Percentiles rank a stretch among this genome's conserved stretches.
phyloP scores from a whole-genome alignment of 1,140 invertebrate genomes.

The Leptinotarsa texana region DNA sequence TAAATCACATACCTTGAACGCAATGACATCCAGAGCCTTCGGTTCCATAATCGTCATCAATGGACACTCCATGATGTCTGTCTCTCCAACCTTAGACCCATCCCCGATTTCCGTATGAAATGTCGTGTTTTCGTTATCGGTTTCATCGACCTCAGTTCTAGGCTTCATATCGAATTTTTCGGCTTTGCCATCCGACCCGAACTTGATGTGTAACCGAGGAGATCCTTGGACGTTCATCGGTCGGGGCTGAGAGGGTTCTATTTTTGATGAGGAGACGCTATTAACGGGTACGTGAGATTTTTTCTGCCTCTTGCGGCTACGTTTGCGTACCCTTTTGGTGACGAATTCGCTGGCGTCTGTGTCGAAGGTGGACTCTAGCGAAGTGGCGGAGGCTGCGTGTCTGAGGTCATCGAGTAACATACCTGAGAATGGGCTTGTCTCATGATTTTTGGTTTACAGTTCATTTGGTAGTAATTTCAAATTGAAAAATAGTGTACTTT shows the following conservation, averaged over 20 bases:
- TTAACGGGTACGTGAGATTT: not conserved
- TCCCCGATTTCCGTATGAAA: not conserved
- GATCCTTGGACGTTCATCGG: slow-evolving; percentile 9
- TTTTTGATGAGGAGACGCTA: not conserved
- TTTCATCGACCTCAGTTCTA: not conserved
- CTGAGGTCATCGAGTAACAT: slow-evolving; percentile 7
- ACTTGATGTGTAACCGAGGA: slow-evolving; percentile 16
- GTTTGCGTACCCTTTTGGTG: slow-evolving; percentile 22
- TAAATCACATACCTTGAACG: slow-evolving; percentile 26
- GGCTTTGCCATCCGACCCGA: slow-evolving; percentile 1
- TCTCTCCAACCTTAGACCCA: not conserved
- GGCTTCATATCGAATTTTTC: not conserved
- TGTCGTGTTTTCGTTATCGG: not conserved
- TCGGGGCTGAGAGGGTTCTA: not conserved
- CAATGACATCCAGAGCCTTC: slow-evolving; percentile 23
- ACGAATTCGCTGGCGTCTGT: slow-evolving; percentile 15
- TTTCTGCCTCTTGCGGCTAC: slow-evolving; percentile 22
- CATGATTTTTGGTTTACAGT: not conserved
- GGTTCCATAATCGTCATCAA: slow-evolving; percentile 14
- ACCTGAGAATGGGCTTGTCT: not conserved
- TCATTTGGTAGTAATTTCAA: not conserved
- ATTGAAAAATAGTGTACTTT: not conserved
- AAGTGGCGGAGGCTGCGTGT: not conserved
- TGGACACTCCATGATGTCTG: slow-evolving; percentile 18
- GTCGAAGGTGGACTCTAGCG: slow-evolving; percentile 2